Conservation (phyloP, 2,797 vertebrate species). For the Bradypodion ventrale region DNA sequence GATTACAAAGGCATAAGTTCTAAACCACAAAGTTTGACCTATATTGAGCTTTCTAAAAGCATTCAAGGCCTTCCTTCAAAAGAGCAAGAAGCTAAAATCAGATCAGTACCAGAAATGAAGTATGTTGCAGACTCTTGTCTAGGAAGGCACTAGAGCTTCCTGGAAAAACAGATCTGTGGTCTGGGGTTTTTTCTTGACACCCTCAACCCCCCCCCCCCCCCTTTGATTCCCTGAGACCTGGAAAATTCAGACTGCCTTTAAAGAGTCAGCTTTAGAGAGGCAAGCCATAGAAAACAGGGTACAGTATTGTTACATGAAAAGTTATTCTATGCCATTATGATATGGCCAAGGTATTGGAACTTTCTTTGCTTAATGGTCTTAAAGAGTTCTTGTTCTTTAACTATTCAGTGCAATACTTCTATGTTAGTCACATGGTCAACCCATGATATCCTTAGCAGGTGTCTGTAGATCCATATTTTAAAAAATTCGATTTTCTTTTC, state of each 20-base stretch:
- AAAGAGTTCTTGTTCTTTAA: too few species aligned
- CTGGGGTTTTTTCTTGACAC: conserved; percentile 6
- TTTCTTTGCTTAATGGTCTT: too few species aligned
- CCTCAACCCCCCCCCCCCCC: too few species aligned
- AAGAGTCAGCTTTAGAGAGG: neutral
- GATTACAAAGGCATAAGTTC: conserved; percentile 1
- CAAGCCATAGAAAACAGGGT: neutral
- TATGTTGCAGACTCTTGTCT: neutral
- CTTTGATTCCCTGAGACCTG: neutral
- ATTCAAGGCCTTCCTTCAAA: conserved; percentile 39
- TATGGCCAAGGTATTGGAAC: too few species aligned
- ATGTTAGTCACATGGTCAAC: too few species aligned
- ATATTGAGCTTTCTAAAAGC: conserved; percentile 42
- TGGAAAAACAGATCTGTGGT: neutral
- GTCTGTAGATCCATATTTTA: too few species aligned
- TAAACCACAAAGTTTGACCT: conserved; percentile 40
- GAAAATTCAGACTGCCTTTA: neutral
- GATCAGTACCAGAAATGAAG: conserved; percentile 21
- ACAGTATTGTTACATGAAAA: too few species aligned
- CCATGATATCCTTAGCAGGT: too few species aligned
- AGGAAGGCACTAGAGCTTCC: conserved; percentile 21
- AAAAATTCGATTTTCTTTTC: too few species aligned
- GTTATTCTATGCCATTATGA: too few species aligned
- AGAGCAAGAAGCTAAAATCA: conserved; percentile 12
- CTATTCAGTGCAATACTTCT: too few species aligned